Evolutionary conservation across 2,113 vertebrate species (phyloP), one percentile per base, ranked within the genome.

Genomic region (Cololabis saira): DNA sequence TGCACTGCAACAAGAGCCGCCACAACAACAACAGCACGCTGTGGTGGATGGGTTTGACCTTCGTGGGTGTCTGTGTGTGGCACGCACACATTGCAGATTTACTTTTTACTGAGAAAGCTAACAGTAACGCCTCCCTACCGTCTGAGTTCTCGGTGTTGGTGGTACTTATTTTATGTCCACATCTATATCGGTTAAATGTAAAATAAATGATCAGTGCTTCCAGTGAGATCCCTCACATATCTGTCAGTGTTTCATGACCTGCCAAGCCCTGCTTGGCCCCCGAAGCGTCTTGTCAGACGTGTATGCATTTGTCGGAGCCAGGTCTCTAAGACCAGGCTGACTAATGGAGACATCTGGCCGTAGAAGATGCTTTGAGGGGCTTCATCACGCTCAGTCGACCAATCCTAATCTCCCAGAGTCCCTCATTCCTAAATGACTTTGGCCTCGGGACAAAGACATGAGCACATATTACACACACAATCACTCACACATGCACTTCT

Each of bases 341-440:
- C 59, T 87, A 74, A 90, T 85, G 62, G 76, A 83, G 80, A 78
- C 87, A 89, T 91, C 85, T 91, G 81, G 77, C 59, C 33, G 8
- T 61, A 69, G 80, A 27, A 74, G 71, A 64, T 62, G 69, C 66
- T 74, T 57, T 51, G 45, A 69, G 55, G 65, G 67, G 55, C 74
- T 77, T 76, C 47, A 21, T 67, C 61, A 65, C 58, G 62, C 64
- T 81, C 70, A 81, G 71, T 83, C 77, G 71, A 33, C 48, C 27
- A 13, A 53, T 69, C 68, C 67, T 86, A 83, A 86, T 87, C 80
- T 86, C 78, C 65, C 54, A 55, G 44, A 82, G 59, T 19, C 63
- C 61, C 66, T 80, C 67, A 68, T 67, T 67, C 54, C 42, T 85
- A 75, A 84, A 82, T 41, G 30, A 84, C 74, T 65, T 64, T 68